Base-by-base conservation (phyloP, 1,140 invertebrate species). In the Trichonephila inaurata region DNA sequence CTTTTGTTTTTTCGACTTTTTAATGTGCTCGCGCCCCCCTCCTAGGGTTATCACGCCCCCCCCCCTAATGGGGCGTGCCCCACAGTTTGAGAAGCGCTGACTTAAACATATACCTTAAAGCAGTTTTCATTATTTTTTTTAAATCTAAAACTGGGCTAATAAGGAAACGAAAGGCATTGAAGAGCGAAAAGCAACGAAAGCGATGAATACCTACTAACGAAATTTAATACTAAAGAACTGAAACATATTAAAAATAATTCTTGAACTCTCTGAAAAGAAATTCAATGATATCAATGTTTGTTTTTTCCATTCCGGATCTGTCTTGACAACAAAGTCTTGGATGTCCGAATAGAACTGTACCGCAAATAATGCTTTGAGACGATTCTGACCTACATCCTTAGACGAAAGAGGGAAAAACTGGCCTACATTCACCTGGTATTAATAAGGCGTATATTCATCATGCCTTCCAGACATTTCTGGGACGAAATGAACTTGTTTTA, bases 401-500 rank as follows among this genome's bases (percentile, higher is more conserved):
- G 24, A 33, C 16, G 28, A 33, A 1, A 24, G 69, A 77, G 69
- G 69, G 33, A 40, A 77, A 28, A 1, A 10, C 69, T 40, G 69
- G 16, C 69, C 69, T 72, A 72, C 69, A 72, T 72, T 16, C 24
- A 72, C 28, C 69, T 28, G 14, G 16, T 18, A 33, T 28, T 77
- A 12, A 24, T 16, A 33, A 77, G 69, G 69, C 69, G 28, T 77
- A 19, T 77, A 33, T 69, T 69, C 21, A 28, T 33, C 6, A 33
- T 77, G 14, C 0, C 24, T 14, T 1, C 69, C 10, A 12, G 24
- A 12, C 24, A 69, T 69, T 28, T 28, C 16, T 12, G 69, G 24
- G 69, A 72, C 69, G n/a, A 12, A 72, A 28, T 24, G 69, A 77
- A 77, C 69, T 77, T 28, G 69, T 77, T 77, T 77, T 16, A 33